These are phyloP conservation scores for Microcebus ravelobensis DNA, from an alignment of 2,113 vertebrate species.

Conservation along the genomic window DNA sequence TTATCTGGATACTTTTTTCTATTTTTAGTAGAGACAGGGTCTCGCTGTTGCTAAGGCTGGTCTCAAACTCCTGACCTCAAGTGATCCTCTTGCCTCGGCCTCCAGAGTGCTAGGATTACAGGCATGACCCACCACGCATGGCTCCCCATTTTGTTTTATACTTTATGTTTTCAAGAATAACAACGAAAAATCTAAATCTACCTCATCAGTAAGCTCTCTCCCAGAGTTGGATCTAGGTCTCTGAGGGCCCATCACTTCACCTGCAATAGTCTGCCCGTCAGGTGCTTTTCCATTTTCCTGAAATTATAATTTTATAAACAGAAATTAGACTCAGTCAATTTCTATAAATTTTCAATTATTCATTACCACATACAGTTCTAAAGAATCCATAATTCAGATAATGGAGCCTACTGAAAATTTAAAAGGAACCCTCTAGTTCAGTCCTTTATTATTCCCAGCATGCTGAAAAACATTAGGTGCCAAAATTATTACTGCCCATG, in stretches of 20 bases:
- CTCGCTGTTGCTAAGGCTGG: too few relatives aligned
- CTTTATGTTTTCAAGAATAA: constrained; percentile 43
- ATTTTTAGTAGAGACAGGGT: too few relatives aligned
- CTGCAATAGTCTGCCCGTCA: constrained; percentile 88
- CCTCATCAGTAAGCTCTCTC: constrained; percentile 98
- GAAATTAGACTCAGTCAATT: constrained; percentile 54
- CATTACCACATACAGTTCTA: constrained; percentile 54
- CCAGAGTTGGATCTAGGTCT: constrained; percentile 97
- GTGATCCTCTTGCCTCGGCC: too few relatives aligned
- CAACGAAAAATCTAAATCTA: constrained; percentile 74
- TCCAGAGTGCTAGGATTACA: too few relatives aligned
- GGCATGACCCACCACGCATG: too few relatives aligned
- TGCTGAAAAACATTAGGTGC: constrained; percentile 47
- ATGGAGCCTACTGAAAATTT: constrained; percentile 61
- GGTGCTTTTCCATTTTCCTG: constrained; percentile 93
- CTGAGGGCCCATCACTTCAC: constrained; percentile 92
- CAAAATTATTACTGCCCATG: constrained; percentile 16
- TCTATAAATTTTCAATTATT: constrained; percentile 69
- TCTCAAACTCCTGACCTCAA: too few relatives aligned
- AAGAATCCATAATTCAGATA: constrained; percentile 53
- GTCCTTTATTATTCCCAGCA: constrained; percentile 42
- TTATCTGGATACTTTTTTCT: too few relatives aligned
- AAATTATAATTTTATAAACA: constrained; percentile 74
- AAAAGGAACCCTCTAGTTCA: constrained; percentile 60
- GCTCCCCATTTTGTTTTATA: not conserved